Evolutionary conservation across 2,797 vertebrate genomes (phyloP).

Genomic region (Staurois parvus): DNA sequence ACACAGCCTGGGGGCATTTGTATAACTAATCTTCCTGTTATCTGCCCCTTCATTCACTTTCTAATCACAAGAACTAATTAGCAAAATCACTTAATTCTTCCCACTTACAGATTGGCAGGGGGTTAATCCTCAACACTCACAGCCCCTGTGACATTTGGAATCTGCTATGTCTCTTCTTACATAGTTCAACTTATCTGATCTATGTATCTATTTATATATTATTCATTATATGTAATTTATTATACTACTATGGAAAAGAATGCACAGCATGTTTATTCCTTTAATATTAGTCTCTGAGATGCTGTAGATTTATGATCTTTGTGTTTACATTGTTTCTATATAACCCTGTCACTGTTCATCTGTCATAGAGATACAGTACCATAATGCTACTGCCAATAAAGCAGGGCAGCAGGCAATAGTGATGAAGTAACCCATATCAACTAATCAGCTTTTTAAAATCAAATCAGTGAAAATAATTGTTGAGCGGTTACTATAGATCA

Average conservation of each 20-base stretch:
- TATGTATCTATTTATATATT: slow-evolving; percentile 22
- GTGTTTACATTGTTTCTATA: too few relatives aligned
- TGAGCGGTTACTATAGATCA: too few relatives aligned
- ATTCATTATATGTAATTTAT: slow-evolving; percentile 5
- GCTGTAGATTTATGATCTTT: background rate
- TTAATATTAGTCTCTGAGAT: background rate
- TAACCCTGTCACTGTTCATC: too few relatives aligned
- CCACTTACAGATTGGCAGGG: slow-evolving; percentile 26
- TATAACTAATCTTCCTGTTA: slow-evolving; percentile 33
- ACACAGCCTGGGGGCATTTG: slow-evolving; percentile 29
- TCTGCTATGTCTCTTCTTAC: background rate
- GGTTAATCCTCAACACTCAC: slow-evolving; percentile 36
- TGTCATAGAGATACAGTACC: too few relatives aligned
- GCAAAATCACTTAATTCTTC: slow-evolving; percentile 38
- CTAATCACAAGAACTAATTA: slow-evolving; percentile 53
- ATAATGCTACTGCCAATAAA: too few relatives aligned
- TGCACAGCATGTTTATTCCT: background rate
- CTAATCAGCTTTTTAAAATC: too few relatives aligned
- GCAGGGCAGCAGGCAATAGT: too few relatives aligned
- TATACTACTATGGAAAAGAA: background rate
- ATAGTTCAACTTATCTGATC: slow-evolving; percentile 2
- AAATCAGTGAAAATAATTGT: too few relatives aligned
- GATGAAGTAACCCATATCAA: too few relatives aligned
- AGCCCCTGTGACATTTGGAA: background rate
- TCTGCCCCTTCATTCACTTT: slow-evolving; percentile 44